Base-by-base conservation (phyloP, 2,888 invertebrate genomes). In the Drosophila demipolita region DNA sequence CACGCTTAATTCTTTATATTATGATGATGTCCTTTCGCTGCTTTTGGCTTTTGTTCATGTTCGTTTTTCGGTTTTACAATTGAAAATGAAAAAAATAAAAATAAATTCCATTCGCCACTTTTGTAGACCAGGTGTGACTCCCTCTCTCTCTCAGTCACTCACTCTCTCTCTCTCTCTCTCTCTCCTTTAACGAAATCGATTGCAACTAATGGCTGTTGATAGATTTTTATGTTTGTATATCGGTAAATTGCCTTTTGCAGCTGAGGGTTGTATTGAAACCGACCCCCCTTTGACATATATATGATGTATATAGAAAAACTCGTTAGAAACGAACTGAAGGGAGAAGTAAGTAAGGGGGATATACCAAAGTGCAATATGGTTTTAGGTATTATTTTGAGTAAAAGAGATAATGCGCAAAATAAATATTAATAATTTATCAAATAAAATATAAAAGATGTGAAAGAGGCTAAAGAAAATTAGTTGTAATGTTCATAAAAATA, bases 1-100 rank as follows among this genome's bases (percentile, higher is more conserved):
- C 91, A 91, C 91, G 91, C 91, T 91, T 91, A 92, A 92, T 92
- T 87, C 88, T 76, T 81, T 84, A 83, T 81, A 87, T 82, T 87
- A 90, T 87, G 90, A 83, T 89, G 89, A 90, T 89, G 90, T 88
- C 90, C 90, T 87, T 84, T 90, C 70, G 84, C 74, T 80, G 78
- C 80, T 82, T 89, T 87, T 85, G 87, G 84, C 89, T 87, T 87
- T 88, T 88, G 90, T 87, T 85, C 69, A 62, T 71, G 38, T 45
- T 45, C 55, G 68, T 74, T 81, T 75, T 82, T 76, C 69, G 42
- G 75, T 71, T 73, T 80, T 63, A 72, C 82, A 80, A 55, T 55
- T 55, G 45, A 23, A 15, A 45, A 15, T 23, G 45, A 45, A 45
- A 45, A 23, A 12, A 2, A 29, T 29, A 29, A n/a, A 9, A n/a